These are phyloP conservation scores for Artibeus jamaicensis DNA, from an alignment of 2,797 vertebrate species.

Conservation along the genomic window DNA sequence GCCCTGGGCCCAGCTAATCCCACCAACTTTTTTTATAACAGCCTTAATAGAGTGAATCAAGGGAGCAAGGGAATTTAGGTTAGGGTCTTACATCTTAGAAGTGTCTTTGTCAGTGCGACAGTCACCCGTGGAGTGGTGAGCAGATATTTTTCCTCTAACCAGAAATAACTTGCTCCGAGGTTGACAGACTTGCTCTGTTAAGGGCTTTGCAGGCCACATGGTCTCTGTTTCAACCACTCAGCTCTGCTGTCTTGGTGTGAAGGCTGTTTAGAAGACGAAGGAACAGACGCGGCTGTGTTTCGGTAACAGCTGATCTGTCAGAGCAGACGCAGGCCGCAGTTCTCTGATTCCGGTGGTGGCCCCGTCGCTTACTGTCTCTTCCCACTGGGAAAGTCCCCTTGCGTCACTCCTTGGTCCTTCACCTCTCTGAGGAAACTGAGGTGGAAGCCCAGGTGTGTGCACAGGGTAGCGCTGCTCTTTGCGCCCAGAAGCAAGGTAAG, in stretches of 20 bases:
- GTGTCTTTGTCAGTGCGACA: neutral
- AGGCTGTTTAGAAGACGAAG: neutral
- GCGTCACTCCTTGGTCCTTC: neutral
- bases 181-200: neutral
- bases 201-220: neutral
- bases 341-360: neutral
- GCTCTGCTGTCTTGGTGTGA: neutral
- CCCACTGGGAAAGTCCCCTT: neutral
- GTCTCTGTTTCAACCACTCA: neutral
- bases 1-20: neutral
- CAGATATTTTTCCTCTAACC: neutral
- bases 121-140: neutral
- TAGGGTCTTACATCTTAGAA: neutral
- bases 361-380: neutral
- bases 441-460: neutral
- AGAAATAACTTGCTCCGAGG: no score
- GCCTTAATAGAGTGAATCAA: neutral
- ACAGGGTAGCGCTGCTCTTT: neutral
- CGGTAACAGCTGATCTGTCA: neutral
- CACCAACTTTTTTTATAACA: neutral
- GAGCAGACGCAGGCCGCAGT: neutral
- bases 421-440: neutral
- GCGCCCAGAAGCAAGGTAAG: neutral
- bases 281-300: neutral
- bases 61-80: neutral